A percentile compares a stretch with the other conserved stretches of the same genome.
Evolutionary conservation across 2,888 invertebrate genomes (phyloP).

Genomic region (Sabatieria punctata): DNA sequence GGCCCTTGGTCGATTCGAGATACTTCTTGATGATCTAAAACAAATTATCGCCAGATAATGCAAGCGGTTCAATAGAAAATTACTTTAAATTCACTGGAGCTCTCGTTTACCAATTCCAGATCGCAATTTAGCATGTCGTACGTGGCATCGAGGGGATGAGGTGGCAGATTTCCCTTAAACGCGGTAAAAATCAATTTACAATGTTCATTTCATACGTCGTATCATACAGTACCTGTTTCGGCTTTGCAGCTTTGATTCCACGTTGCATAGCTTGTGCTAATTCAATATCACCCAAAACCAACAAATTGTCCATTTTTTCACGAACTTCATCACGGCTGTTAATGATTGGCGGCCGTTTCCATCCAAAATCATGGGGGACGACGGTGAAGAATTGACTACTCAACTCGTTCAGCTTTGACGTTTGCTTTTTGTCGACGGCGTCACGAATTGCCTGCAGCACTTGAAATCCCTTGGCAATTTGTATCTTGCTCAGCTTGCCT

Average conservation of each 20-base stretch:
- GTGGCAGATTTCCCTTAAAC: too few species aligned
- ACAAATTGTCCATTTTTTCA: constrained; percentile 35
- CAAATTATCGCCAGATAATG: too few species aligned
- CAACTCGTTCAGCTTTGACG: constrained; percentile 24
- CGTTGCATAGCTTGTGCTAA: constrained; percentile 35
- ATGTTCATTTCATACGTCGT: too few species aligned
- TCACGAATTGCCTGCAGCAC: too few species aligned
- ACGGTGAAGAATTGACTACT: constrained; percentile 35
- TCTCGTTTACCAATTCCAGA: constrained; percentile 15
- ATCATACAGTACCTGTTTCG: too few species aligned
- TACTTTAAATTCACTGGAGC: constrained; percentile 11
- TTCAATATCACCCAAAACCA: constrained; percentile 36
- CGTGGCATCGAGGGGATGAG: constrained; percentile 33
- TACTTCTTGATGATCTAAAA: too few species aligned
- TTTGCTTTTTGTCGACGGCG: too few species aligned
- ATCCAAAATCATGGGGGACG: constrained; percentile 37
- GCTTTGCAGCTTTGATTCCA: too few species aligned
- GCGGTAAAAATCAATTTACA: too few species aligned
- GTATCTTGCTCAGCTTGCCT: constrained; percentile 36
- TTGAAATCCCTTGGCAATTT: constrained; percentile 37
- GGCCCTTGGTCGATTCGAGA: constrained; percentile 19
- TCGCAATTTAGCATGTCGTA: constrained; percentile 32
- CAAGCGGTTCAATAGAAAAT: too few species aligned
- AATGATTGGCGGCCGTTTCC: constrained; percentile 31
- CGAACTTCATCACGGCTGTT: constrained; percentile 24